Base-by-base conservation (phyloP, 1,140 invertebrate genomes). In the Drosophila rhopaloa region DNA sequence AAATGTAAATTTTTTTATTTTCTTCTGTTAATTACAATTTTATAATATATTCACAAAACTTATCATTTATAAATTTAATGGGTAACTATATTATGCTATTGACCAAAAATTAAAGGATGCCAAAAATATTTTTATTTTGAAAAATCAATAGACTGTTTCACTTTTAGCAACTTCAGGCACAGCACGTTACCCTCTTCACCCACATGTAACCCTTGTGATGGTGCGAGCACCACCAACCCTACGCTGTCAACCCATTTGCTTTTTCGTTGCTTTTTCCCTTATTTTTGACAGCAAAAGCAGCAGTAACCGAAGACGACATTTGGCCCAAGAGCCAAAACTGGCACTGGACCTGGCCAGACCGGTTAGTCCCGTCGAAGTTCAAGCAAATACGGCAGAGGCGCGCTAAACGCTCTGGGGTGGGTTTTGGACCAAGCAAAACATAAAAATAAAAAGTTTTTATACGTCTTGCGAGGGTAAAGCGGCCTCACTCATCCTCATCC, bases 361-460 rank as follows among this genome's bases (percentile, higher is more conserved):
- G 60, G 77, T 75, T 71, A 71, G 74, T 80, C 81, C 73, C 76
- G 70, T 65, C 70, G 61, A 88, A 82, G 83, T 85, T 88, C 82
- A 77, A 84, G 72, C 81, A 50, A 79, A 84, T 60, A 82, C 79
- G 74, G 67, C 76, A 77, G 84, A 81, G 75, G 72, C 77, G 80
- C 67, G 70, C 62, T 70, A 68, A 73, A 72, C 60, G 63, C 46
- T 50, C 62, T 71, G 84, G 83, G 83, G 83, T 86, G 83, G 82
- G 83, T 86, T 88, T 86, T 47, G 54, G 60, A 76, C 54, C 65
- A 63, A 43, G 60, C 37, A 8, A 48, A 78, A 65, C 79, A 88
- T 83, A 77, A 89, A 88, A 88, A 88, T 88, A 88, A 88, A 88
- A 88, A 88, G 35, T 88, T 88, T 88, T 88, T 88, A 88, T 88